A percentile compares a stretch with the other conserved stretches of the same genome.
phyloP scores from a whole-genome alignment of 2,888 invertebrate species.

The Drosophila melanosoma region DNA sequence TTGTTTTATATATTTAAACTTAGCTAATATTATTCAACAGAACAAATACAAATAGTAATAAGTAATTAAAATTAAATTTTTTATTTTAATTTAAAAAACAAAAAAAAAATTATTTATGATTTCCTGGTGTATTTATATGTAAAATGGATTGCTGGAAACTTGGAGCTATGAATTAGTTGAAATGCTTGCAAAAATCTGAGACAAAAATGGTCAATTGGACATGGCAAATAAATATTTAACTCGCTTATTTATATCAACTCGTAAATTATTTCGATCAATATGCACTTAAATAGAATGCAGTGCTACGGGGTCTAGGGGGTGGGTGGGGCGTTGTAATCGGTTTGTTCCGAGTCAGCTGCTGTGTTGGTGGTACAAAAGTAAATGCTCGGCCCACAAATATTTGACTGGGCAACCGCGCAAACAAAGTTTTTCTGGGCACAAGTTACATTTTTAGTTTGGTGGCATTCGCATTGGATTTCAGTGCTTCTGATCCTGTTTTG shows the following conservation, averaged over 20 bases:
- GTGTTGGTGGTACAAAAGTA: constrained; percentile 38
- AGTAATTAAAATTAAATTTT: too few species aligned
- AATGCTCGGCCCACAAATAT: constrained; percentile 68
- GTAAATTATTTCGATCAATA: constrained; percentile 39
- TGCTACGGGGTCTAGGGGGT: neutral
- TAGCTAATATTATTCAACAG: too few species aligned
- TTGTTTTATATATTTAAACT: too few species aligned
- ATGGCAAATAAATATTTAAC: neutral
- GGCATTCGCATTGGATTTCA: constrained; percentile 41
- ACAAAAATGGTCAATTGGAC: neutral
- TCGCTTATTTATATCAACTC: constrained; percentile 20
- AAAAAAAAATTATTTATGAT: neutral
- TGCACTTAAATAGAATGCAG: constrained; percentile 23
- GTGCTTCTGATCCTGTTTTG: constrained; percentile 13
- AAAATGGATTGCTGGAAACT: neutral
- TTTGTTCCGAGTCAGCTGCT: constrained; percentile 56
- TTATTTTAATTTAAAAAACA: neutral
- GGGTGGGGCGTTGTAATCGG: constrained; percentile 31
- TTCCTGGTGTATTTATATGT: neutral
- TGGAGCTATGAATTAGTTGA: neutral
- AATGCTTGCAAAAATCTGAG: neutral
- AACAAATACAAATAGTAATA: too few species aligned
- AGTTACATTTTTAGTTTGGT: constrained; percentile 76
- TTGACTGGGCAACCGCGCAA: constrained; percentile 67
- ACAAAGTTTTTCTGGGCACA: constrained; percentile 65